Evolutionary conservation across 2,113 vertebrate genomes (phyloP).

Genomic region (Cercopithecus mona): DNA sequence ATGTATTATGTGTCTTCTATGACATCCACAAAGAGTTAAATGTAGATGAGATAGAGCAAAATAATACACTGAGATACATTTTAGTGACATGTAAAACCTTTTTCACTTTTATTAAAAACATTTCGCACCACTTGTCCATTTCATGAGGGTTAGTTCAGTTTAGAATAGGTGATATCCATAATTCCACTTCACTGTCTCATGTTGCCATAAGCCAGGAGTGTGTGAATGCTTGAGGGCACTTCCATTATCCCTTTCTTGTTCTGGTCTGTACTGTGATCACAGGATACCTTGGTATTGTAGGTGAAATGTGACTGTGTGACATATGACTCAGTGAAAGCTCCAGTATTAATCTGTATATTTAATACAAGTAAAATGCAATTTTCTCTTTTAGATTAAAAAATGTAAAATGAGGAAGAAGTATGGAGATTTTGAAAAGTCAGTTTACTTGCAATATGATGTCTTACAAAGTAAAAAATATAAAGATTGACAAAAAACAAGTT

Average conservation of each 20-base stretch:
- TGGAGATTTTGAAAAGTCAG: constrained; percentile 16
- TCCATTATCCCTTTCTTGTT: not conserved
- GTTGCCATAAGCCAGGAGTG: not conserved
- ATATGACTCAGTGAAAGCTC: not conserved
- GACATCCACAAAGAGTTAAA: not conserved
- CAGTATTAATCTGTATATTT: not conserved
- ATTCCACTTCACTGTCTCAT: not conserved
- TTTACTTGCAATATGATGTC: not conserved
- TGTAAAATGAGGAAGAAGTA: not conserved
- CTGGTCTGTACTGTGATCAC: not conserved
- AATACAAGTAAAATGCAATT: not conserved
- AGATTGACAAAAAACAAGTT: not conserved
- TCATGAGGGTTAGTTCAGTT: not conserved
- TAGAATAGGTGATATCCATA: not conserved
- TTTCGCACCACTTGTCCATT: not conserved
- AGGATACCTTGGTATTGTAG: not conserved
- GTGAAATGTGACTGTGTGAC: not conserved
- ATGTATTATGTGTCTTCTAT: not conserved
- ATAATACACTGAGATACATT: not conserved
- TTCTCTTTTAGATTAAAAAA: constrained; percentile 37
- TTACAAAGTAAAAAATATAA: constrained; percentile 40
- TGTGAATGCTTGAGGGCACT: not conserved
- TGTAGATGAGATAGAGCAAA: not conserved
- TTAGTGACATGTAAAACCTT: not conserved
- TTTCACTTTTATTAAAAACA: not conserved